Evolutionary conservation across 2,888 invertebrate genomes (phyloP), one percentile per base, ranked within the genome.

Genomic region (Theodoxus fluviatilis): DNA sequence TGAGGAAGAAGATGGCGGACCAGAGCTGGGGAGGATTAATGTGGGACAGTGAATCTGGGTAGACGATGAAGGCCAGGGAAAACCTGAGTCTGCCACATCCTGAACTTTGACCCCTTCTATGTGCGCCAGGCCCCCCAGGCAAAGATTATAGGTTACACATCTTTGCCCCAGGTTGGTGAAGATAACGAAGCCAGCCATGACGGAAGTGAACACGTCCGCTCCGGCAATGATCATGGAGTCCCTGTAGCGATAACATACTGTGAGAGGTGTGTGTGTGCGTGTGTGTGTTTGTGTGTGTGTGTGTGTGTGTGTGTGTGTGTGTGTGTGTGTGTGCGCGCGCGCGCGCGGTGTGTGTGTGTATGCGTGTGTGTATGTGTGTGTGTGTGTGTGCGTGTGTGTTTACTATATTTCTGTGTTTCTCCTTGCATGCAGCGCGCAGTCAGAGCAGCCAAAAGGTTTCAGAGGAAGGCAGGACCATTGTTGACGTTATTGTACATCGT

Each of bases 11-110:
- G 67, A 67, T 65, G 65, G 65, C 64, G 49, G 65, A 65, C 83
- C 84, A 84, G 7, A 83, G 75, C 57, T 82, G 83, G n/a, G 83
- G 75, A n/a, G 78, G 73, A 6, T 81, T 80, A 3, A 82, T 71
- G 22, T n/a, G n/a, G n/a, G n/a, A n/a, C n/a, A n/a, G n/a, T n/a
- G n/a, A n/a, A n/a, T n/a, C n/a, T n/a, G n/a, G n/a, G n/a, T n/a
- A n/a, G n/a, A 79, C 40, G 82, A 73, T 73, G 81, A 81, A 3
- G 40, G 25, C 31, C 28, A 57, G n/a, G n/a, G n/a, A n/a, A n/a
- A n/a, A 59, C 68, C 38, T 7, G 35, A 25, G 3, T 68, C 35
- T 2, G 77, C 78, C 0, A 80, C 80, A 37, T 79, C 76, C 55
- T 74, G 40, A 0, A 80, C 74, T 0, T 70, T 67, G 0, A 76